These are phyloP conservation scores for Piscicola geometra DNA, from an alignment of 2,888 invertebrate species.

Conservation along the genomic window DNA sequence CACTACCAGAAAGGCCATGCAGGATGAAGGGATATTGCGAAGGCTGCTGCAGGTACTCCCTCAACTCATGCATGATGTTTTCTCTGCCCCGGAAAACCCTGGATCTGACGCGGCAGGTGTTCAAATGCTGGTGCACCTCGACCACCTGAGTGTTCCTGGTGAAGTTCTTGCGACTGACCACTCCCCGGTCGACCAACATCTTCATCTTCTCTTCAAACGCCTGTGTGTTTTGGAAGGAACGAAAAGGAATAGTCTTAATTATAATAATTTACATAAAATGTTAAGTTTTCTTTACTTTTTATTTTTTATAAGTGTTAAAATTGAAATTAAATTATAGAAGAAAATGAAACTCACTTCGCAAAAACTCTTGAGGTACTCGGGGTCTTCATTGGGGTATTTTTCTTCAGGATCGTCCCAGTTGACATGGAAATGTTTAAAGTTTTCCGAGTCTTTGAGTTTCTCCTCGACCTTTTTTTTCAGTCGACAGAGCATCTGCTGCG, in stretches of 20 bases:
- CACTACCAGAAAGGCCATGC: slow-evolving; percentile 44
- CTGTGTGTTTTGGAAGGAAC: no score
- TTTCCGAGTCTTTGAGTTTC: slow-evolving; percentile 13
- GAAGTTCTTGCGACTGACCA: slow-evolving; percentile 35
- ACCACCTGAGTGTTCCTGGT: slow-evolving; percentile 36
- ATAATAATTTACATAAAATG: no score
- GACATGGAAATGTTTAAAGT: slow-evolving; percentile 37
- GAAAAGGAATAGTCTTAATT: no score
- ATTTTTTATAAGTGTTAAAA: no score
- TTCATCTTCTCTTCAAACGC: slow-evolving; percentile 38
- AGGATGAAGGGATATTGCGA: slow-evolving; percentile 41
- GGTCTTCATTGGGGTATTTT: slow-evolving; percentile 35
- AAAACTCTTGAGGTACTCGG: slow-evolving; percentile 34
- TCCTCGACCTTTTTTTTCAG: slow-evolving; percentile 10
- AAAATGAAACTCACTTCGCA: slow-evolving; percentile 11
- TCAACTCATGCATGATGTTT: slow-evolving; percentile 36
- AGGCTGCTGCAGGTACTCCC: slow-evolving; percentile 35
- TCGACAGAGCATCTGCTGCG: slow-evolving; percentile 38
- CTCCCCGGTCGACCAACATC: slow-evolving; percentile 40
- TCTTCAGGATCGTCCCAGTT: slow-evolving; percentile 34
- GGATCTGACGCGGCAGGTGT: slow-evolving; percentile 37
- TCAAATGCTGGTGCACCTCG: slow-evolving; percentile 45
- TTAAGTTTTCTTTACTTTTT: no score
- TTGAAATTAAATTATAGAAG: background rate
- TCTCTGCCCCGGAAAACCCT: slow-evolving; percentile 43